Evolutionary conservation across 2,888 invertebrate species (phyloP), one percentile per base, ranked within the genome.

Genomic region (Papilio elwesi): DNA sequence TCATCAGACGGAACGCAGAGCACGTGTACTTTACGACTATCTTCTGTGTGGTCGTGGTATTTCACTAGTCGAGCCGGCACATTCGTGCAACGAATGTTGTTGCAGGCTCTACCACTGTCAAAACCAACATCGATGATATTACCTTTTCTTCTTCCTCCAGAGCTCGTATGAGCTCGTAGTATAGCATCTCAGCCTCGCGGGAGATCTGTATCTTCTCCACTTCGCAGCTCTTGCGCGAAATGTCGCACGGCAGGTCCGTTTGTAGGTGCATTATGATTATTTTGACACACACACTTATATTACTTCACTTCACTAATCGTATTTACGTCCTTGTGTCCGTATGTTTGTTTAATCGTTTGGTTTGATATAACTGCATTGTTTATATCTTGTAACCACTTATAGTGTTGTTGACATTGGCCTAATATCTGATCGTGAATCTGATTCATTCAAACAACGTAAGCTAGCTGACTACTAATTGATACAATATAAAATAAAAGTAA

Each of bases 111-210:
- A 26, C n/a, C 2, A 26, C 26, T 26, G 26, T 26, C 26, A 2
- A 26, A 26, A n/a, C n/a, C n/a, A 26, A 26, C 4, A 26, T 26
- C 26, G 4, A 26, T 26, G 26, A 26, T 4, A n/a, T 38, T 85
- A 94, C 94, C 94, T 84, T 84, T 85, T 94, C 94, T 74, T 94
- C 94, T 74, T 94, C 93, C 73, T 94, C 94, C 73, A 94, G 77
- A 2, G 92, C 92, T 63, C 83, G 86, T 78, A 94, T 93, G 71
- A 94, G 89, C 82, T 94, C 94, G 76, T 94, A 94, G 76, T 94
- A 94, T 71, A 94, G 86, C 90, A 94, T 89, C 81, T 94, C 93
- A 6, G 94, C 94, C 78, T 94, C 94, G 78, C 92, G 89, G 0
- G 94, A 93, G 63, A 92, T 90, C 81, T 93, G 90, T 38, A 92